Evolutionary conservation across 2,888 invertebrate genomes (phyloP), one percentile per base, ranked within the genome.

Genomic region (Drosophila macrothrix): DNA sequence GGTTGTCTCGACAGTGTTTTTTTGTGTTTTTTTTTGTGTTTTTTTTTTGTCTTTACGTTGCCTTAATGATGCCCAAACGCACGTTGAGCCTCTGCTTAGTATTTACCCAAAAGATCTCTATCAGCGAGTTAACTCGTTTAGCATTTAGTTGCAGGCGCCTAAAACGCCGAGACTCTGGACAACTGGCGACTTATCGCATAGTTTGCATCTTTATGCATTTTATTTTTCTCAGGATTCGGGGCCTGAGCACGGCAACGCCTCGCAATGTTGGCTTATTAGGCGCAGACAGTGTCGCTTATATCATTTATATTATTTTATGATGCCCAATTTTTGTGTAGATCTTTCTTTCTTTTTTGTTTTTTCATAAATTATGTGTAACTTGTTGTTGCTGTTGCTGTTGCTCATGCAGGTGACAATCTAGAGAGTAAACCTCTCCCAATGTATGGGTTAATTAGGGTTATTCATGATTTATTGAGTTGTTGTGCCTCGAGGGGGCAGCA

Each of bases 131-230:
- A 92, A 92, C 91, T 91, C 90, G 91, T 90, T 91, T 91, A 89
- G 87, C 88, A 89, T 91, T 91, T 92, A 90, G 92, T 91, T 87
- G 80, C 84, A 90, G 91, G 92, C 91, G 91, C 91, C 92, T 91
- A 83, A 73, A 62, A 56, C 54, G 59, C 52, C 69, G 77, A 33
- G 46, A 37, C 56, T 37, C 12, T 46, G 46, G 46, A 46, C 46
- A 46, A 65, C 62, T 68, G 55, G 65, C 46, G 29, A 73, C 80
- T 87, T 90, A 90, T 87, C 87, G 72, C 68, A 76, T 72, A 72
- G 77, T 76, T 83, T 79, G 90, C 84, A 87, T 87, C 87, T 71
- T 69, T 70, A 80, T 82, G 80, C 60, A 60, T 76, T 70, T 39
- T 56, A 39, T 56, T 28, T 29, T 82, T 82, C 82, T 83, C 83